phyloP scores from a whole-genome alignment of 2,797 vertebrate species.

The Pseudochromis fuscus region DNA sequence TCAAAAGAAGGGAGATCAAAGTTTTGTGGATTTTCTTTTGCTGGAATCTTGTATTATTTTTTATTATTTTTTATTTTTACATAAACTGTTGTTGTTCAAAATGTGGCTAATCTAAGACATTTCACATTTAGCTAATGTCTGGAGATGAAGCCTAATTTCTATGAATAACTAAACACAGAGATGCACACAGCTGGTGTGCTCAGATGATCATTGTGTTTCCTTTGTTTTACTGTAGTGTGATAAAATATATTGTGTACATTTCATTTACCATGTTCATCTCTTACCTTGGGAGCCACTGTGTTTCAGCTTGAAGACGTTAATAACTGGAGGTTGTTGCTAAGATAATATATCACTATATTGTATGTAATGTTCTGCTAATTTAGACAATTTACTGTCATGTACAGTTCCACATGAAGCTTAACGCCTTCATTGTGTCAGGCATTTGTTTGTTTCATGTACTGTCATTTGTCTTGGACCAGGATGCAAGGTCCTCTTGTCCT shows the following conservation, averaged over 20 bases:
- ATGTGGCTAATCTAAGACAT: background rate
- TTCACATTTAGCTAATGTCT: background rate
- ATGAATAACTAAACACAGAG: background rate
- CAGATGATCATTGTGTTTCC: background rate
- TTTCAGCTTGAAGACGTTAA: constrained; percentile 3
- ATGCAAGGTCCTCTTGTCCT: constrained; percentile 57
- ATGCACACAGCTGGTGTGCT: background rate
- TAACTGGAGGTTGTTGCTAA: background rate
- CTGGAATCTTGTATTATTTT: no score
- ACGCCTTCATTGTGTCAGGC: constrained; percentile 34
- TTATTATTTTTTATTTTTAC: no score
- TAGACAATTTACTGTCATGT: background rate
- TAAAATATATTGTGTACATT: background rate
- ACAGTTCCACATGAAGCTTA: constrained; percentile 4
- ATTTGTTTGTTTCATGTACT: constrained; percentile 15
- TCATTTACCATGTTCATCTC: background rate
- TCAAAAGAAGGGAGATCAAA: background rate
- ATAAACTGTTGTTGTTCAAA: background rate
- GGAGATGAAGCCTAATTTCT: background rate
- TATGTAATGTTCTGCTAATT: no score
- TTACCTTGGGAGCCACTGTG: background rate
- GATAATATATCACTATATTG: no score
- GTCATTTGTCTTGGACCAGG: constrained; percentile 23
- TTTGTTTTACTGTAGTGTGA: background rate
- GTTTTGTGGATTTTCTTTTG: background rate